Percentiles rank a stretch among this genome's conserved stretches.
phyloP scores from a whole-genome alignment of 2,888 invertebrate species.

The Drymonia ruficornis region DNA sequence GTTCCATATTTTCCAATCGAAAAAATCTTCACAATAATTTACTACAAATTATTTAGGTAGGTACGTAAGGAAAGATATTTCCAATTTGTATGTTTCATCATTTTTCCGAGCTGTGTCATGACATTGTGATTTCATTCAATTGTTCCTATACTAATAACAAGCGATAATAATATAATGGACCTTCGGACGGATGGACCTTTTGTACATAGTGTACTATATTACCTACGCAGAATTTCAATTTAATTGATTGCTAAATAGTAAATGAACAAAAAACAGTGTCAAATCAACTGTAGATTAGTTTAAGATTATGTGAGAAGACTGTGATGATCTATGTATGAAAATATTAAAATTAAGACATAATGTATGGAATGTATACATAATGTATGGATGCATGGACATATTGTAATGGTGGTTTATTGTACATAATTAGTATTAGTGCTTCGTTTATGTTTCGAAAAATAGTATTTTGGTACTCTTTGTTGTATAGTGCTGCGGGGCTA shows the following conservation, averaged over 20 bases:
- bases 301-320: conserved; percentile 80
- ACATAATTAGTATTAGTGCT: conserved; percentile 35
- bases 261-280: not conserved
- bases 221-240: conserved; percentile 34
- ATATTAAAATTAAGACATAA: conserved; percentile 61
- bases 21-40: not conserved
- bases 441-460: conserved; percentile 24
- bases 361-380: conserved; percentile 48
- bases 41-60: not conserved
- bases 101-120: conserved; percentile 33
- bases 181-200: conserved; percentile 24
- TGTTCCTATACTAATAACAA: conserved; percentile 36
- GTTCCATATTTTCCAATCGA: not conserved
- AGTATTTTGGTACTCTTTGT: conserved; percentile 21
- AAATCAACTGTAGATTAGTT: conserved; percentile 35
- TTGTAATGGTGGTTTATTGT: conserved; percentile 29
- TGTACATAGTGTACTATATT: conserved; percentile 31
- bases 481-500: not conserved
- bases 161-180: conserved; percentile 11
- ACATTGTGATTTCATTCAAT: conserved; percentile 40
- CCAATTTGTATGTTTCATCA: not conserved
- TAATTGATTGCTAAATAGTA: conserved; percentile 26
- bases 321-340: conserved; percentile 77
- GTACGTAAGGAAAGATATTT: not conserved
- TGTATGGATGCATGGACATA: conserved; percentile 43